These are phyloP conservation scores for Macrotus californicus DNA, from an alignment of 2,113 vertebrate genomes.

Conservation along the genomic window DNA sequence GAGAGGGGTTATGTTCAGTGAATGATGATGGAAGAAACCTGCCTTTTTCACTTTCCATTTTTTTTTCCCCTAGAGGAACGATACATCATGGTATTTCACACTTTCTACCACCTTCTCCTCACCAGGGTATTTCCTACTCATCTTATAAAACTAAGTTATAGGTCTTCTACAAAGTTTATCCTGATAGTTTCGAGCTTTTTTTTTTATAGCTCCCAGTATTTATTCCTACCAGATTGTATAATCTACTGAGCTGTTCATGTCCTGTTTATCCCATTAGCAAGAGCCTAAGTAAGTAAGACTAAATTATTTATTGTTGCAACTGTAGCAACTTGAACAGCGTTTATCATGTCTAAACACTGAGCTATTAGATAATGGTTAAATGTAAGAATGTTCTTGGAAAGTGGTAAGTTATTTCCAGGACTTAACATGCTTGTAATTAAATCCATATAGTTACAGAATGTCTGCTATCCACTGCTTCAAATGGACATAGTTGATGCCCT, in stretches of 20 bases:
- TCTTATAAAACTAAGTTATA: background rate
- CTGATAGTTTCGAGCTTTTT: background rate
- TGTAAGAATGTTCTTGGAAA: background rate
- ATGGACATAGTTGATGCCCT: background rate
- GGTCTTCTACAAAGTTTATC: background rate
- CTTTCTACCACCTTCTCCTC: background rate
- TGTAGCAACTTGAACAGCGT: background rate
- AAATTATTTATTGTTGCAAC: background rate
- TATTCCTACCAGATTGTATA: background rate
- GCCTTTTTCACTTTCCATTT: background rate
- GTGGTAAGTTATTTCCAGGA: background rate
- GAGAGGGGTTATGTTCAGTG: background rate
- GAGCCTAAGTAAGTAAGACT: background rate
- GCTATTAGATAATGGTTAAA: background rate
- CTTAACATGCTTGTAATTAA: background rate
- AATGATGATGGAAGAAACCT: background rate
- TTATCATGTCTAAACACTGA: background rate
- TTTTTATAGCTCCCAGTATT: background rate
- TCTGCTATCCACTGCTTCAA: background rate
- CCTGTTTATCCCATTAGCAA: background rate
- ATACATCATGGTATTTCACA: background rate
- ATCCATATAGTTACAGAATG: background rate
- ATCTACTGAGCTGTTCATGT: background rate
- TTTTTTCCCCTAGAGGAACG: background rate
- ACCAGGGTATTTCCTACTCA: background rate